A percentile compares a stretch with the other conserved stretches of the same genome.
Evolutionary conservation across 1,140 invertebrate species (phyloP).

Genomic region (Acromyrmex charruanus): DNA sequence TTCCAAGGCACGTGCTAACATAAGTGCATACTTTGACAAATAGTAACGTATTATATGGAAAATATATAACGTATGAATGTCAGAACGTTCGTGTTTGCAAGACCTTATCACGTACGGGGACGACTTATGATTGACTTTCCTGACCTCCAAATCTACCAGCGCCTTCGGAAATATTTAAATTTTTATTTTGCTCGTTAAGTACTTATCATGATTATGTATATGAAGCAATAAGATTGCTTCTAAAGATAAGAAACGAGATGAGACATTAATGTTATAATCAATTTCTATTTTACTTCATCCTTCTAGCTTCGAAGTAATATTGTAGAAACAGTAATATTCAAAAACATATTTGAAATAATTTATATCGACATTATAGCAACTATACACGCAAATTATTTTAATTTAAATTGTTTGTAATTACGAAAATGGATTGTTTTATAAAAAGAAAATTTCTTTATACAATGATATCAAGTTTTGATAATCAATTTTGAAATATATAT

Average conservation of each 20-base stretch:
- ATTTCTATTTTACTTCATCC: neutral
- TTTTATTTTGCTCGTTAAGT: neutral
- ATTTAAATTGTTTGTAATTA: neutral
- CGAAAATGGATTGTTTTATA: neutral
- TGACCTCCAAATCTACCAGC: conserved; percentile 1
- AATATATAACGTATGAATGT: conserved; percentile 38
- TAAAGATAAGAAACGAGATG: neutral
- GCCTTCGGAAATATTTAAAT: conserved; percentile 6
- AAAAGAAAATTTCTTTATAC: neutral
- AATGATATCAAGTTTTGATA: neutral
- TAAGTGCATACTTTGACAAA: conserved; percentile 38
- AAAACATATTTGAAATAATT: neutral
- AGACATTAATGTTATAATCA: neutral
- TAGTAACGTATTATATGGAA: conserved; percentile 51
- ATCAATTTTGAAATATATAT: neutral
- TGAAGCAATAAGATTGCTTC: neutral
- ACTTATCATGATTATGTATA: neutral
- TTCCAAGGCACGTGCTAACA: conserved; percentile 47
- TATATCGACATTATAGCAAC: neutral
- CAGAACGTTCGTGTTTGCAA: conserved; percentile 17
- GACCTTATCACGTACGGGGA: conserved; percentile 28
- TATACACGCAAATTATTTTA: neutral
- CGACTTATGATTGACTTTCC: conserved; percentile 20
- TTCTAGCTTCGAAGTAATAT: neutral
- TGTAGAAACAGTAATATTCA: neutral